Conservation (phyloP, 64 coral and sea anemone species). For the Hydrozoanthus tunicans region DNA sequence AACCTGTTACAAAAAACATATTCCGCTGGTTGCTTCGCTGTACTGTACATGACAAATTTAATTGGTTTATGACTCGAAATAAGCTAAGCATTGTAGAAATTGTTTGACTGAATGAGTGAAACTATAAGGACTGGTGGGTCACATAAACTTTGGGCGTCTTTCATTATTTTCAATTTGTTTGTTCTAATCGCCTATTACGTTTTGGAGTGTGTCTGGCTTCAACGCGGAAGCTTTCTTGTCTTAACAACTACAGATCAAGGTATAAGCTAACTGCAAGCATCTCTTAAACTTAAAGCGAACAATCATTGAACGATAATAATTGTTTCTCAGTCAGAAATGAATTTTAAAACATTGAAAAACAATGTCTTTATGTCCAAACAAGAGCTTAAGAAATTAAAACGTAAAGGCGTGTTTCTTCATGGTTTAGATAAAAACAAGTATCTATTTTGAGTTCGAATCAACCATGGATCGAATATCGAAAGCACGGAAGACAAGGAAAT, state of each 20-base stretch:
- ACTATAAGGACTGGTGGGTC: neutral
- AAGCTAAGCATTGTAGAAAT: neutral
- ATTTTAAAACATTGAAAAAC: too few species aligned
- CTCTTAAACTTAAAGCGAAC: too few species aligned
- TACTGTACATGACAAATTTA: slow-evolving; percentile 29
- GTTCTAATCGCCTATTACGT: slow-evolving; percentile 18
- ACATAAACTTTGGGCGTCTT: slow-evolving; percentile 17
- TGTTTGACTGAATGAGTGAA: neutral
- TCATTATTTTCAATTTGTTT: neutral
- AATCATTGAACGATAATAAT: too few species aligned
- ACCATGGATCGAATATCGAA: neutral
- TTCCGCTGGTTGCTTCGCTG: neutral
- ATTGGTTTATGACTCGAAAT: slow-evolving; percentile 49
- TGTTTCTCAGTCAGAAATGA: too few species aligned
- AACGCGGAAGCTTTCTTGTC: neutral
- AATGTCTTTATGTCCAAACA: too few species aligned
- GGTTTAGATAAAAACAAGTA: neutral
- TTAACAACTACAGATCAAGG: neutral
- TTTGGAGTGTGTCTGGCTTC: neutral
- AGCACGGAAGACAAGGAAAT: neutral
- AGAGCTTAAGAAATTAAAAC: too few species aligned
- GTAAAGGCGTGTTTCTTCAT: too few species aligned
- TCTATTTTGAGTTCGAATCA: neutral
- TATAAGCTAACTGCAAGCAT: neutral
- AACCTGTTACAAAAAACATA: neutral